Evolutionary conservation across 2,888 invertebrate species (phyloP).

Genomic region (Andrena dorsata): DNA sequence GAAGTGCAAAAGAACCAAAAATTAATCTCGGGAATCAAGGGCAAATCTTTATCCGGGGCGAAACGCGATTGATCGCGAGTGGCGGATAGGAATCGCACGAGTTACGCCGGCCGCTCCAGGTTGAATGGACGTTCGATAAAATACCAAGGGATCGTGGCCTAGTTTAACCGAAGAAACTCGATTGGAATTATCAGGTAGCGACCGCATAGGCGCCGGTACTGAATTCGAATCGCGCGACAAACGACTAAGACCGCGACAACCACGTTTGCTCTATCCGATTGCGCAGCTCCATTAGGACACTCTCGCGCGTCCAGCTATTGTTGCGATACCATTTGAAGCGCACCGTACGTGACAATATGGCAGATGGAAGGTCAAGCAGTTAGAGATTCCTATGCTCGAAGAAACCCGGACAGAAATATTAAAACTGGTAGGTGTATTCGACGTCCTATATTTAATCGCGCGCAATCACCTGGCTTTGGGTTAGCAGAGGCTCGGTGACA

Average conservation of each 20-base stretch:
- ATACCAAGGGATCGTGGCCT: neutral
- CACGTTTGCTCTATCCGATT: neutral
- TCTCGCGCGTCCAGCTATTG: neutral
- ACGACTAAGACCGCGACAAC: neutral
- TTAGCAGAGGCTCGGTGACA: constrained; percentile 58
- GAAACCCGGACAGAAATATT: constrained; percentile 60
- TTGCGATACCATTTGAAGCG: neutral
- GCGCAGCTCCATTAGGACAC: neutral
- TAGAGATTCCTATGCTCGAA: constrained; percentile 24
- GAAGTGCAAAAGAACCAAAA: no score
- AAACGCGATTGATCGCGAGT: no score
- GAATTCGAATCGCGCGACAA: neutral
- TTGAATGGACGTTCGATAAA: neutral
- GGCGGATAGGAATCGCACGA: no score
- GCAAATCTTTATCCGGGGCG: no score
- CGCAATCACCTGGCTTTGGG: constrained; percentile 77
- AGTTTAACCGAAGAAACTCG: constrained; percentile 1
- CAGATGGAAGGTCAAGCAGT: constrained; percentile 38
- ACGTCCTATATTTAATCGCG: constrained; percentile 79
- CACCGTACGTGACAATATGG: constrained; percentile 23
- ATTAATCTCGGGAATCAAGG: no score
- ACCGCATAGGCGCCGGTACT: neutral
- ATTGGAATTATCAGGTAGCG: constrained; percentile 1
- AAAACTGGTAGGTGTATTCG: constrained; percentile 54
- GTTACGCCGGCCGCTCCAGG: neutral